Conservation (phyloP, 2,797 vertebrate species). For the Moxostoma hubbsi region DNA sequence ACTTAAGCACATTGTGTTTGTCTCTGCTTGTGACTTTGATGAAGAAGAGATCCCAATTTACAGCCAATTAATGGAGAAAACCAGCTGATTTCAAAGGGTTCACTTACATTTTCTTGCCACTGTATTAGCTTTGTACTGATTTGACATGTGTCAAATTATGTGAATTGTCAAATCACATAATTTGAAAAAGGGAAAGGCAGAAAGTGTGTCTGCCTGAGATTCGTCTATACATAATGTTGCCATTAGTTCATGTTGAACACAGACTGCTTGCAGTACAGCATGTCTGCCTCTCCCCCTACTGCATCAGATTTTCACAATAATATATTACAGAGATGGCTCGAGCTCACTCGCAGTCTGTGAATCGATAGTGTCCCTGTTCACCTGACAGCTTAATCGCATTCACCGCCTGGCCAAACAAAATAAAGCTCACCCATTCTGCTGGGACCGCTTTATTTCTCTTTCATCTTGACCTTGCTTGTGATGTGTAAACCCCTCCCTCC, state of each 20-base stretch:
- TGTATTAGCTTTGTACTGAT: background rate
- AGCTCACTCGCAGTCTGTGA: conserved; percentile 54
- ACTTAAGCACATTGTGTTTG: no score
- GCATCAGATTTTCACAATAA: conserved; percentile 64
- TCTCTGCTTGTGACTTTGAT: no score
- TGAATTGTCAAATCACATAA: conserved; percentile 3
- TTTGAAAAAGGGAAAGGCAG: background rate
- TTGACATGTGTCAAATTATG: background rate
- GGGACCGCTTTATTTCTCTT: conserved; percentile 64
- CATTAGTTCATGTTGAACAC: background rate
- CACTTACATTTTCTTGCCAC: no score
- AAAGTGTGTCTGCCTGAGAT: background rate
- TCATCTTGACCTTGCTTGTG: conserved; percentile 47
- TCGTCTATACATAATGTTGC: conserved; percentile 1
- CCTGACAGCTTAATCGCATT: conserved; percentile 74
- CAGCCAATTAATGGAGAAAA: no score
- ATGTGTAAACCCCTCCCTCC: conserved; percentile 13
- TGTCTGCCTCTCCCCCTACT: conserved; percentile 55
- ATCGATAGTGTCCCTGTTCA: conserved; percentile 69
- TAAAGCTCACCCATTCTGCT: conserved; percentile 68
- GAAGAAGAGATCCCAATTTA: no score
- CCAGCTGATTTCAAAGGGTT: no score
- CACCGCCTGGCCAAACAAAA: conserved; percentile 74
- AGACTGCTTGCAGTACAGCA: conserved; percentile 1
- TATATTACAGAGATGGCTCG: conserved; percentile 70